phyloP scores from a whole-genome alignment of 2,888 invertebrate genomes.

The Acleris holmiana region DNA sequence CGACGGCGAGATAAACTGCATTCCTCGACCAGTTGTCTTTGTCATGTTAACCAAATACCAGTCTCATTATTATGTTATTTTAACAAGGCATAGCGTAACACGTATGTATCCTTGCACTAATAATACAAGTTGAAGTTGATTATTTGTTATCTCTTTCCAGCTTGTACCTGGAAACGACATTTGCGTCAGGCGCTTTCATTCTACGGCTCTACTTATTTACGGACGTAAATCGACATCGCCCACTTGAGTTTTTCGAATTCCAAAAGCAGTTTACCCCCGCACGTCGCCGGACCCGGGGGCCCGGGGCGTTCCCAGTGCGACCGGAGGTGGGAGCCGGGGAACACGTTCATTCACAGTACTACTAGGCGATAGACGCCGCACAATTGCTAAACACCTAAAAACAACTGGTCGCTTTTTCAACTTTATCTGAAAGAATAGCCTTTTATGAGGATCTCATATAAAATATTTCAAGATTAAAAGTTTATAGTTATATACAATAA shows the following conservation, averaged over 20 bases:
- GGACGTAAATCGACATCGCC: slow-evolving; percentile 65
- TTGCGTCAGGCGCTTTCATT: slow-evolving; percentile 53
- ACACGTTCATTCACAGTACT: slow-evolving; percentile 70
- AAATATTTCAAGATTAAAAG: no score
- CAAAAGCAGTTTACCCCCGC: slow-evolving; percentile 40
- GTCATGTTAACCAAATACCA: slow-evolving; percentile 79
- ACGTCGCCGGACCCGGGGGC: slow-evolving; percentile 14
- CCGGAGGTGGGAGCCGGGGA: slow-evolving; percentile 58
- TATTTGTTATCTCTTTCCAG: slow-evolving; percentile 43
- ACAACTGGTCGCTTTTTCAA: no score
- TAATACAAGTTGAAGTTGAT: slow-evolving; percentile 26
- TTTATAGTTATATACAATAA: no score
- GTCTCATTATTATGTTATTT: slow-evolving; percentile 79
- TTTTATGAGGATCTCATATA: no score
- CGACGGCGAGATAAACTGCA: slow-evolving; percentile 72
- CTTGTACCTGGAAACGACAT: slow-evolving; percentile 52
- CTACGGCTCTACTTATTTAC: slow-evolving; percentile 68
- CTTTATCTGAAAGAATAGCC: no score
- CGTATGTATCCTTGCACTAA: slow-evolving; percentile 22
- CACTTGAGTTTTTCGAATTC: slow-evolving; percentile 82
- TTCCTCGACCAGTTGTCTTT: slow-evolving; percentile 67
- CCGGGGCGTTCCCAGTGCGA: slow-evolving; percentile 39
- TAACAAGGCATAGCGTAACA: slow-evolving; percentile 70
- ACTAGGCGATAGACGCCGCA: no score
- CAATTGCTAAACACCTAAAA: no score